phyloP scores from a whole-genome alignment of 2,888 invertebrate genomes.

The Monoplex corrugatus region DNA sequence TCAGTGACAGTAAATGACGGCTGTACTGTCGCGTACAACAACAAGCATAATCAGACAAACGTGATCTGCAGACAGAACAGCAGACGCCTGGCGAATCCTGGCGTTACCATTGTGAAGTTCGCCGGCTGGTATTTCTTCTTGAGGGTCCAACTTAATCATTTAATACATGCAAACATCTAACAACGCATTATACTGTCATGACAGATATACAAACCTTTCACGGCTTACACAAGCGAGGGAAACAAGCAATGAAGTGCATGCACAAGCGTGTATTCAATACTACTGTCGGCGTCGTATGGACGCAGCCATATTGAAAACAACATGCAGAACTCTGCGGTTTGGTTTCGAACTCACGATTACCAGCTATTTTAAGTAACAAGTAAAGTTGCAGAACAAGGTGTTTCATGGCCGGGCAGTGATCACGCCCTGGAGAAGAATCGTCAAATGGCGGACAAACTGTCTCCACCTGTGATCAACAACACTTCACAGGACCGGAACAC shows the following conservation, averaged over 20 bases:
- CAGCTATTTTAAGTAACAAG: conserved; percentile 11
- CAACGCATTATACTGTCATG: not conserved
- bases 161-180: not conserved
- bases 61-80: too few relatives aligned
- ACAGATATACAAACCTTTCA: not conserved
- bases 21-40: too few relatives aligned
- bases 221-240: not conserved
- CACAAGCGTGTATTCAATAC: not conserved
- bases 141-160: not conserved
- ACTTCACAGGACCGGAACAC: too few relatives aligned
- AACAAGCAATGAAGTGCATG: not conserved
- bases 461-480: not conserved
- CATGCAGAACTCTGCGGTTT: conserved; percentile 8
- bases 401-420: not conserved
- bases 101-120: not conserved
- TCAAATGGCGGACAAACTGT: not conserved
- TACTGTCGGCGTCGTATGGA: conserved; percentile 41
- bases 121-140: not conserved
- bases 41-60: too few relatives aligned
- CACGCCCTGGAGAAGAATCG: too few relatives aligned
- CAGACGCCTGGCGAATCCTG: not conserved
- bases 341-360: conserved; percentile 33
- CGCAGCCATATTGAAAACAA: conserved; percentile 37
- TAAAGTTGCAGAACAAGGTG: conserved; percentile 31
- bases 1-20: too few relatives aligned